Evolutionary conservation across 2,113 vertebrate species (phyloP).

Genomic region (Salvelinus namaycush): DNA sequence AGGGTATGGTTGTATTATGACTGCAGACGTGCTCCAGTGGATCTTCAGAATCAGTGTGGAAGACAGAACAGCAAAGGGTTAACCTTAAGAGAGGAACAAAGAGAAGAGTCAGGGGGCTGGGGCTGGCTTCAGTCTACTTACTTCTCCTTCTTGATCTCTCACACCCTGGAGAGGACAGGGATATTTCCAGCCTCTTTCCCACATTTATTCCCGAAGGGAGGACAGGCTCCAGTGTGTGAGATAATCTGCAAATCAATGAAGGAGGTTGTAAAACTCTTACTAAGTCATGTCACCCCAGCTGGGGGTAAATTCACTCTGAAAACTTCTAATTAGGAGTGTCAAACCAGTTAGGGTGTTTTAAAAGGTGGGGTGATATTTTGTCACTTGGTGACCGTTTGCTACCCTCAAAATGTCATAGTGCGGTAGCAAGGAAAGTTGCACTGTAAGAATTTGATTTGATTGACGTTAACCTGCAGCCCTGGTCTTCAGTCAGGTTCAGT

Average conservation of each 20-base stretch:
- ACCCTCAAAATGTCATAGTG: background rate
- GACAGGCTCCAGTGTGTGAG: slow-evolving; percentile 76
- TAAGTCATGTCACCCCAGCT: slow-evolving; percentile 86
- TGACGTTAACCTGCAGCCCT: background rate
- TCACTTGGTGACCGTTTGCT: background rate
- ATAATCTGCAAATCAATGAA: slow-evolving; percentile 89
- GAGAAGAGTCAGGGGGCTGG: background rate
- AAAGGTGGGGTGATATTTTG: slow-evolving; percentile 2
- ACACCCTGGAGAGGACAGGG: slow-evolving; percentile 49
- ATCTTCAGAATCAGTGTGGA: background rate
- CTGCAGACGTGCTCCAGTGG: background rate
- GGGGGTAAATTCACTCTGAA: slow-evolving; percentile 83
- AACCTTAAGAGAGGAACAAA: slow-evolving; percentile 1
- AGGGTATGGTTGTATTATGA: background rate
- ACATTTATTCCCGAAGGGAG: slow-evolving; percentile 80
- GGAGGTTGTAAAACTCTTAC: slow-evolving; percentile 85
- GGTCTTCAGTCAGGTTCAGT: background rate
- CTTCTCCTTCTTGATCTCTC: background rate
- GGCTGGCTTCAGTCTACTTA: background rate
- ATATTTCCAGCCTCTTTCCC: slow-evolving; percentile 79
- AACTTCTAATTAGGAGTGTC: slow-evolving; percentile 35
- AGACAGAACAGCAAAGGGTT: slow-evolving; percentile 1
- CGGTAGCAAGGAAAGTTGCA: background rate
- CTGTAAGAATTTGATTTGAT: background rate
- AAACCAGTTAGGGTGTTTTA: slow-evolving; percentile 4